Percentiles rank a stretch among this genome's conserved stretches.
These are phyloP conservation scores for Tromatobia lineatoria DNA, from an alignment of 2,888 invertebrate genomes.

Conservation along the genomic window DNA sequence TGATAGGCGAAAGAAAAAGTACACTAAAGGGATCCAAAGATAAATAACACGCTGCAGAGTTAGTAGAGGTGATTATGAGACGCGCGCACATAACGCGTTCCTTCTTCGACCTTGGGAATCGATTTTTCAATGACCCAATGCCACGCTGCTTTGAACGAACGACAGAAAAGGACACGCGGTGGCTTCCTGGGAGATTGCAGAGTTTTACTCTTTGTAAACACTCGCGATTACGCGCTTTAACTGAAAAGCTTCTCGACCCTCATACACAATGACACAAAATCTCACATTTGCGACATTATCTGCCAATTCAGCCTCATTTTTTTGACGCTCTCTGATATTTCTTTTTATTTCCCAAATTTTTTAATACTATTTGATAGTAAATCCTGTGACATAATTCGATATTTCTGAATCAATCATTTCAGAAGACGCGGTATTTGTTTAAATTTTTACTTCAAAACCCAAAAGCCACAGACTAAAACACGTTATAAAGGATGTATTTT, in stretches of 20 bases:
- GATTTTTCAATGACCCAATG: constrained; percentile 42
- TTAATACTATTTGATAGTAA: no score
- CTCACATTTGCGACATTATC: not conserved
- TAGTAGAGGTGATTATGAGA: not conserved
- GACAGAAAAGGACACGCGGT: constrained; percentile 6
- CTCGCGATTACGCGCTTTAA: constrained; percentile 12
- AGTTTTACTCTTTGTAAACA: not conserved
- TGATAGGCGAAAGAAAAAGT: constrained; percentile 13
- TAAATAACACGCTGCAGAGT: not conserved
- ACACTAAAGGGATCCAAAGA: constrained; percentile 17
- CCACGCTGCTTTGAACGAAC: constrained; percentile 7
- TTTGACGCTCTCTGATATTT: constrained; percentile 17
- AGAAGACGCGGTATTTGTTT: no score
- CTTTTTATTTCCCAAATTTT: no score
- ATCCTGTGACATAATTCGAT: no score
- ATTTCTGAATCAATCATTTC: no score
- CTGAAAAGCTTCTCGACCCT: constrained; percentile 3
- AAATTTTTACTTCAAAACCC: no score
- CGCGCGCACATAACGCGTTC: constrained; percentile 9
- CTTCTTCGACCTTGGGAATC: constrained; percentile 31
- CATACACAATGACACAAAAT: not conserved
- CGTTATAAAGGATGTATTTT: no score
- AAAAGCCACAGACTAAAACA: no score
- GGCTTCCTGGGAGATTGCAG: constrained; percentile 39
- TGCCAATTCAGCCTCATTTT: not conserved